Conservation (phyloP, 1,140 invertebrate genomes). For the Dinothrombium tinctorium region DNA sequence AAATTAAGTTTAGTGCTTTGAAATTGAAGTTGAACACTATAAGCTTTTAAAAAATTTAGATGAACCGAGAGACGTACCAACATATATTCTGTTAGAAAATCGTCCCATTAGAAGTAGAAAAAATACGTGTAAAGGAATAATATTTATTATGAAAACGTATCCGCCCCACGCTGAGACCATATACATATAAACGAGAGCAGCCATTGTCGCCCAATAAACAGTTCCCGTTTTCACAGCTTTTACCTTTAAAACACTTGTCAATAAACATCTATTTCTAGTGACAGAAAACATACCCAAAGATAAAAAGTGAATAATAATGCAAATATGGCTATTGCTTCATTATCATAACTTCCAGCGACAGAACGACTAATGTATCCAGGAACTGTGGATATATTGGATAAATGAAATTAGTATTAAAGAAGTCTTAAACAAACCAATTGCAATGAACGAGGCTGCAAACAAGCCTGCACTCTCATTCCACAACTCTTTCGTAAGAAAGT, state of each 20-base stretch:
- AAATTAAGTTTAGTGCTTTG: background rate
- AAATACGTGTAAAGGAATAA: constrained; percentile 95
- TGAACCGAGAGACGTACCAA: constrained; percentile 23
- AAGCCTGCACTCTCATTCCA: constrained; percentile 90
- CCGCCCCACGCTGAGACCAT: constrained; percentile 99
- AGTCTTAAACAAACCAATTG: constrained; percentile 34
- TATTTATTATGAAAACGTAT: constrained; percentile 98
- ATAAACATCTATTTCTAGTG: constrained; percentile 10
- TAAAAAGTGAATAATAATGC: constrained; percentile 97
- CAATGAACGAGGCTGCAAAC: constrained; percentile 97
- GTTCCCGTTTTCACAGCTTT: constrained; percentile 93
- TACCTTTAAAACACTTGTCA: constrained; percentile 31
- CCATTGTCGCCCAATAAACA: constrained; percentile 77
- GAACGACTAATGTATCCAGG: constrained; percentile 96
- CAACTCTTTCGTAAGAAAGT: constrained; percentile 87
- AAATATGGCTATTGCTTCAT: constrained; percentile 99
- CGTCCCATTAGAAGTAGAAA: constrained; percentile 72
- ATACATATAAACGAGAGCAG: constrained; percentile 94
- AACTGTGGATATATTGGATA: constrained; percentile 26
- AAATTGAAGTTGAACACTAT: constrained; percentile 2
- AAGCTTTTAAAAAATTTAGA: background rate
- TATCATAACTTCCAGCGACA: constrained; percentile 98
- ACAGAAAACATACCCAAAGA: constrained; percentile 62
- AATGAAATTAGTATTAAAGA: background rate
- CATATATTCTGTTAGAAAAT: constrained; percentile 73